These are phyloP conservation scores for Moxostoma hubbsi DNA, from an alignment of 2,797 vertebrate genomes.

Conservation along the genomic window DNA sequence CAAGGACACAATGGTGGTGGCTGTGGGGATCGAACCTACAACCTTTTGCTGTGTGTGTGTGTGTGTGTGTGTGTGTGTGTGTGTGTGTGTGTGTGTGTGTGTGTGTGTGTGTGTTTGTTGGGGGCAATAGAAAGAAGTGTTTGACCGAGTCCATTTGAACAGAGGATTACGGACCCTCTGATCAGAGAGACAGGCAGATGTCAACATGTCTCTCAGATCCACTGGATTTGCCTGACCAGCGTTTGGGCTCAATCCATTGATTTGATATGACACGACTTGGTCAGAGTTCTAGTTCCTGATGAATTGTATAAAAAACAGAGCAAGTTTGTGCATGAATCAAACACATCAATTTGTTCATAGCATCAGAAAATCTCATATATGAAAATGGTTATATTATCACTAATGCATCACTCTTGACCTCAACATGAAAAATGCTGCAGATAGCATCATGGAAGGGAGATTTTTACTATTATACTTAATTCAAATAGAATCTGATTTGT, in stretches of 20 bases:
- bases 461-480: not conserved
- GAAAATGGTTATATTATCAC: not conserved
- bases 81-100: slow-evolving; percentile 2
- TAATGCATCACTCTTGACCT: not conserved
- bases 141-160: slow-evolving; percentile 45
- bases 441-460: not conserved
- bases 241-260: slow-evolving; percentile 63
- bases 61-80: slow-evolving; percentile 12
- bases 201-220: slow-evolving; percentile 72
- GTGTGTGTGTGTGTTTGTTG: slow-evolving; percentile 4
- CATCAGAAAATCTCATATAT: not conserved
- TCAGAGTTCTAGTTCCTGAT: slow-evolving; percentile 3
- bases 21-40: too few relatives aligned
- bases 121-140: slow-evolving; percentile 22
- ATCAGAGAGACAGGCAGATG: slow-evolving; percentile 69
- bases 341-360: not conserved
- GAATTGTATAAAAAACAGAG: slow-evolving; percentile 35
- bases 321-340: not conserved
- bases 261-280: slow-evolving; percentile 63
- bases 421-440: not conserved
- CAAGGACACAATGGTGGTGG: too few relatives aligned
- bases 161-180: slow-evolving; percentile 54
- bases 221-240: slow-evolving; percentile 68
- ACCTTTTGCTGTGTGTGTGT: not conserved
- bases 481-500: too few relatives aligned